phyloP scores from a whole-genome alignment of 2,888 invertebrate genomes.

The Dasysyrphus tricinctus region DNA sequence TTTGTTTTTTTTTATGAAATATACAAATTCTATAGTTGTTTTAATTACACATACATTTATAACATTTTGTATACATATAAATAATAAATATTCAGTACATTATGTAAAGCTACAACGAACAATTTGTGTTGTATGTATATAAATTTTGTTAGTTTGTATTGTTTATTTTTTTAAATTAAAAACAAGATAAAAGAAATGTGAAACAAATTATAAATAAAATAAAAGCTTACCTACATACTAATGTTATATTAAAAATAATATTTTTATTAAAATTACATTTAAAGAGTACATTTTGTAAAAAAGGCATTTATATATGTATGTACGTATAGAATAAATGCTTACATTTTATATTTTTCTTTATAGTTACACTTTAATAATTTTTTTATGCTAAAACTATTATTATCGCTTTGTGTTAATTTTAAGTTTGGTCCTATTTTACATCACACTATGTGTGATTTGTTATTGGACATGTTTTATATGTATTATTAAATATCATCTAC shows the following conservation, averaged over 20 bases:
- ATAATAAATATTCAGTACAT: constrained; percentile 65
- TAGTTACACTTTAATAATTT: constrained; percentile 55
- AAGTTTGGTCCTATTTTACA: constrained; percentile 55
- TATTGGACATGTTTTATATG: constrained; percentile 4
- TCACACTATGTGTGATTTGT: constrained; percentile 33
- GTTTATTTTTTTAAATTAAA: constrained; percentile 1
- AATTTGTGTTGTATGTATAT: constrained; percentile 35
- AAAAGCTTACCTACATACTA: constrained; percentile 1
- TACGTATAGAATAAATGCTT: constrained; percentile 61
- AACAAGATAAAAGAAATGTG: not conserved
- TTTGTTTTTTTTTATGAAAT: constrained; percentile 33
- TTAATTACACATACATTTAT: constrained; percentile 23
- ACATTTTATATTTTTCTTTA: constrained; percentile 25
- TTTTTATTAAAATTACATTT: constrained; percentile 21
- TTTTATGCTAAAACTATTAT: constrained; percentile 68
- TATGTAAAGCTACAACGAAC: constrained; percentile 44
- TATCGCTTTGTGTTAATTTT: constrained; percentile 62
- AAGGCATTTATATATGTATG: constrained; percentile 34
- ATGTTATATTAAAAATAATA: constrained; percentile 29
- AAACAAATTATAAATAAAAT: constrained; percentile 22
- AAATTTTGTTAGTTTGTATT: constrained; percentile 25
- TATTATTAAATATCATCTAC: constrained; percentile 79
- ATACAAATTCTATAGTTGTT: constrained; percentile 50
- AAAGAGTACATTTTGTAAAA: constrained; percentile 40
- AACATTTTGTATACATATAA: constrained; percentile 51